A percentile compares a stretch with the other conserved stretches of the same genome.
Conservation (phyloP, 2,113 vertebrate genomes). For the Panurus biarmicus region DNA sequence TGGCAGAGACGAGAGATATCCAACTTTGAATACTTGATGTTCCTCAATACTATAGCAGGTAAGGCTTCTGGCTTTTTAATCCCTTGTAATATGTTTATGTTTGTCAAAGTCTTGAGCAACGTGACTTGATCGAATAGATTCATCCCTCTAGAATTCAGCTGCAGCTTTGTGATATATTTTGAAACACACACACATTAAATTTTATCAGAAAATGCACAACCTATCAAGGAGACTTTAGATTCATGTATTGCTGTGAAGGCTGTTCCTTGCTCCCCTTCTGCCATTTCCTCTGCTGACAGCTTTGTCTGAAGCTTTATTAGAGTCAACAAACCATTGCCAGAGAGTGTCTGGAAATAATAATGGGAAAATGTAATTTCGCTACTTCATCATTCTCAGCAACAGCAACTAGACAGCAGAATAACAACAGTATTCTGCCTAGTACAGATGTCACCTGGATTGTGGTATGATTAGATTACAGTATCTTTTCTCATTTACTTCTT, state of each 20-base stretch:
- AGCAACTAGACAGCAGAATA: constrained; percentile 72
- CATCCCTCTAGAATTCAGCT: constrained; percentile 53
- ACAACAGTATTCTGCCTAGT: constrained; percentile 71
- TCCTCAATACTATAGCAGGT: constrained; percentile 98
- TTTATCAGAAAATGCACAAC: constrained; percentile 55
- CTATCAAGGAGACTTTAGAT: constrained; percentile 45
- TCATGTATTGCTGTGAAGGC: constrained; percentile 60
- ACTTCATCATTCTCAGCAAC: constrained; percentile 73
- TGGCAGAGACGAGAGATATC: constrained; percentile 98
- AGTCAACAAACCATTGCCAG: constrained; percentile 78
- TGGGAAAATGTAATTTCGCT: constrained; percentile 78
- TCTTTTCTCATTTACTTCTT: constrained; percentile 60
- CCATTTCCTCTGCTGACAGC: constrained; percentile 76
- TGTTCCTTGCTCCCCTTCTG: constrained; percentile 65
- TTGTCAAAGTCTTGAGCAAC: constrained; percentile 47
- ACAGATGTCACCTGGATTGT: constrained; percentile 69
- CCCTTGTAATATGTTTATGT: constrained; percentile 53
- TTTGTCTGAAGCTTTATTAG: constrained; percentile 81
- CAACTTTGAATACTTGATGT: constrained; percentile 99
- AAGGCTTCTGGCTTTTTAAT: constrained; percentile 58
- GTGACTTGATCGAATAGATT: constrained; percentile 37
- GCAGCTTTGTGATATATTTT: constrained; percentile 42
- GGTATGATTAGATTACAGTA: constrained; percentile 67
- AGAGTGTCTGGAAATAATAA: constrained; percentile 80
- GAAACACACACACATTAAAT: constrained; percentile 52